A percentile compares a stretch with the other conserved stretches of the same genome.
Evolutionary conservation across 2,113 vertebrate species (phyloP).

Genomic region (Glaucidium brasilianum): DNA sequence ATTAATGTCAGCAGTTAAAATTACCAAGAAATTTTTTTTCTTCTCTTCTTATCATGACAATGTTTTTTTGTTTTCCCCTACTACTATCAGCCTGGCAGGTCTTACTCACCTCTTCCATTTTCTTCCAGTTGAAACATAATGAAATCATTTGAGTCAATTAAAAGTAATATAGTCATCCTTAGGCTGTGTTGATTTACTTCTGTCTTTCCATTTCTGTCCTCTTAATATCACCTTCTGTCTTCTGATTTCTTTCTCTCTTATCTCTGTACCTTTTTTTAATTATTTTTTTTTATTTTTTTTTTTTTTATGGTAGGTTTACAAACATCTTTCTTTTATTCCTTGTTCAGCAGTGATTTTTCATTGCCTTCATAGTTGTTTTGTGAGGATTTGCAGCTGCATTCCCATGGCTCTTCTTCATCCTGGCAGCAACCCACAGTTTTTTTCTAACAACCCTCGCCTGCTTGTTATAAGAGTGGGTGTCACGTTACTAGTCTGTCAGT

Average conservation of each 20-base stretch:
- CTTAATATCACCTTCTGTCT: background rate
- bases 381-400: constrained; percentile 64
- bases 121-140: background rate
- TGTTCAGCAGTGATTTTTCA: constrained; percentile 40
- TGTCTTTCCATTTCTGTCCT: background rate
- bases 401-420: constrained; percentile 43
- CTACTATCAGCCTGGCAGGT: background rate
- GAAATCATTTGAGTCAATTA: background rate
- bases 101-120: background rate
- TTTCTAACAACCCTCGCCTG: background rate
- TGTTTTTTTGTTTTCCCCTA: background rate
- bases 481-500: background rate
- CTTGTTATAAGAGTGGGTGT: background rate
- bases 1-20: background rate
- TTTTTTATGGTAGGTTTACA: background rate
- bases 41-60: background rate
- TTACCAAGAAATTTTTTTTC: background rate
- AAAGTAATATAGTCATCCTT: background rate
- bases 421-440: constrained; percentile 26
- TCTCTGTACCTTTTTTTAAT: background rate
- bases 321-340: background rate
- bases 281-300: too few species aligned
- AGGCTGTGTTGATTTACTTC: background rate
- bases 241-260: background rate
- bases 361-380: constrained; percentile 7